A percentile compares a stretch with the other conserved stretches of the same genome.
Evolutionary conservation across 2,797 vertebrate species (phyloP).

Genomic region (Rhinichthys osculus): DNA sequence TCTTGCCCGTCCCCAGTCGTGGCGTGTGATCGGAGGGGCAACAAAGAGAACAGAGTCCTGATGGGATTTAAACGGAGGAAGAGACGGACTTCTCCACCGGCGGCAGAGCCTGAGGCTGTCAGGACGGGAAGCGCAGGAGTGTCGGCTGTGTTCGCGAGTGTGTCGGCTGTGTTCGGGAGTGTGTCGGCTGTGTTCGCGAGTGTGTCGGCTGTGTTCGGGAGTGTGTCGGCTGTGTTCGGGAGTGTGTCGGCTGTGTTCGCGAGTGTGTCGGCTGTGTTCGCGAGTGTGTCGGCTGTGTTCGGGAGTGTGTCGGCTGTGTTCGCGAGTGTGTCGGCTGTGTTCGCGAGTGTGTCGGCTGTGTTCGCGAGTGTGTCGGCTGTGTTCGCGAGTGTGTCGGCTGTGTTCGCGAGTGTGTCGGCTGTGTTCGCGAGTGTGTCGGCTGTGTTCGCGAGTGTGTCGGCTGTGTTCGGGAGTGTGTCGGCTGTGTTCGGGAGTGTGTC

Average conservation of each 20-base stretch:
- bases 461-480: not conserved
- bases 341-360: not conserved
- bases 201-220: not conserved
- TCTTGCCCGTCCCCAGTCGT: slow-evolving; percentile 6
- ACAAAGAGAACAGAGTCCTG: slow-evolving; percentile 3
- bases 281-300: not conserved
- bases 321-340: not conserved
- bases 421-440: not conserved
- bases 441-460: not conserved
- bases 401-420: not conserved
- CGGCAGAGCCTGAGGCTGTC: not conserved
- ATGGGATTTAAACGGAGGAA: not conserved
- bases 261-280: not conserved
- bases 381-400: not conserved
- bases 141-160: not conserved
- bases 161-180: not conserved
- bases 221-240: too few relatives aligned
- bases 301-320: too few relatives aligned
- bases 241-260: too few relatives aligned
- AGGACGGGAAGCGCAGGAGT: not conserved
- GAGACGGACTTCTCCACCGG: not conserved
- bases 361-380: not conserved
- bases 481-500: too few relatives aligned
- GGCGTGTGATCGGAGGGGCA: not conserved
- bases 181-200: not conserved